Conservation (phyloP, 2,797 vertebrate genomes). For the Falco berigora region DNA sequence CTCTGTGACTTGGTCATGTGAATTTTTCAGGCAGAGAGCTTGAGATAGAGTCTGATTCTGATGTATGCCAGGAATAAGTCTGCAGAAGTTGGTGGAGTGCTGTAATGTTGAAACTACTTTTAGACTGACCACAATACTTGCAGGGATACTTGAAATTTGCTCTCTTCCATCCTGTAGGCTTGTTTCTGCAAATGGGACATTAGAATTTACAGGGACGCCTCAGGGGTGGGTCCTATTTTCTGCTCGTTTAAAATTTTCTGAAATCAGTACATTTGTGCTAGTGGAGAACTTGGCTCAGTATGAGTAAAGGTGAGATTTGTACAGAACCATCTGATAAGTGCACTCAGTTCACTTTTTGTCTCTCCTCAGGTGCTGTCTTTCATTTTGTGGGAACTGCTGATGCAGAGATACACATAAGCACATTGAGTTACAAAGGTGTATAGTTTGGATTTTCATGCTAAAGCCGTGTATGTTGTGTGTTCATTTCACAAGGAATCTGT, state of each 20-base stretch:
- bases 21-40: background rate
- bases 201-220: background rate
- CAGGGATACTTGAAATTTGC: background rate
- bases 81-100: background rate
- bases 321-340: background rate
- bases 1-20: background rate
- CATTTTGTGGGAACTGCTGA: background rate
- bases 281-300: background rate
- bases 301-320: background rate
- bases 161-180: background rate
- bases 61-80: background rate
- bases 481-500: background rate
- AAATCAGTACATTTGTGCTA: background rate
- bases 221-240: background rate
- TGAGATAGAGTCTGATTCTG: background rate
- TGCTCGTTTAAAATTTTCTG: background rate
- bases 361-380: background rate
- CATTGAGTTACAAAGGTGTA: background rate
- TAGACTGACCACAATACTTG: background rate
- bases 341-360: background rate
- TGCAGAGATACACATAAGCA: background rate
- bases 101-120: background rate
- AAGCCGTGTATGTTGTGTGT: background rate
- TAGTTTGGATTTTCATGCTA: background rate
- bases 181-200: background rate